These are phyloP conservation scores for Anas capensis DNA, from an alignment of 2,797 vertebrate species.

Conservation along the genomic window DNA sequence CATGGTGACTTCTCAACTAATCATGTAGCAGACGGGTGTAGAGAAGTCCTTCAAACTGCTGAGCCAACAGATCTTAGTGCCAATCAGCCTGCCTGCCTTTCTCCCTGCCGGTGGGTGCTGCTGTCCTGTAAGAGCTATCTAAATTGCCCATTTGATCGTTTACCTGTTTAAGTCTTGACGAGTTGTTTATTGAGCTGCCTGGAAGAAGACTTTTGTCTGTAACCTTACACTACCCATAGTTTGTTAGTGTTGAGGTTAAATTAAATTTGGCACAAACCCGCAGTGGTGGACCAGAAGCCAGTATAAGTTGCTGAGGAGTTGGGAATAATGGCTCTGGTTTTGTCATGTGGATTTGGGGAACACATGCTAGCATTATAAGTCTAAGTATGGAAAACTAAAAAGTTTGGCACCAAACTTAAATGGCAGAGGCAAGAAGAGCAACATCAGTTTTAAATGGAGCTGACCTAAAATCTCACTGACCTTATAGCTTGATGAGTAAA, in stretches of 20 bases:
- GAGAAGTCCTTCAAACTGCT: not conserved
- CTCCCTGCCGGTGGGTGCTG: not conserved
- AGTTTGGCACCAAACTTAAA: not conserved
- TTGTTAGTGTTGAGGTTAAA: not conserved
- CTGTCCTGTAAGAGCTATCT: not conserved
- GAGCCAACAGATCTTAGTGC: not conserved
- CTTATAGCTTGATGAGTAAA: conserved; percentile 10
- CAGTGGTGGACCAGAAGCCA: not conserved
- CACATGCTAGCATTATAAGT: not conserved
- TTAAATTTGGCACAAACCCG: not conserved
- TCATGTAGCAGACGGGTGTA: not conserved
- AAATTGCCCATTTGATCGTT: not conserved
- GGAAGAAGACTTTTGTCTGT: not conserved
- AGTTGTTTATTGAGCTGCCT: not conserved
- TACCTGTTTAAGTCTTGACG: not conserved
- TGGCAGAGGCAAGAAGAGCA: conserved; percentile 20
- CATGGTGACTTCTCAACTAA: not conserved
- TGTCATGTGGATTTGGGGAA: not conserved
- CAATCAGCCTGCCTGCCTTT: not conserved
- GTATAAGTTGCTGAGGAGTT: not conserved
- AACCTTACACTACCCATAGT: rapidly evolving
- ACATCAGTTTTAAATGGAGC: conserved; percentile 39
- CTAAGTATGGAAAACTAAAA: not conserved
- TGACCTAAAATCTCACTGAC: conserved; percentile 58
- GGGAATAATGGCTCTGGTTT: not conserved